A percentile compares a stretch with the other conserved stretches of the same genome.
Evolutionary conservation across 2,113 vertebrate species (phyloP).

Genomic region (Pteronura brasiliensis): DNA sequence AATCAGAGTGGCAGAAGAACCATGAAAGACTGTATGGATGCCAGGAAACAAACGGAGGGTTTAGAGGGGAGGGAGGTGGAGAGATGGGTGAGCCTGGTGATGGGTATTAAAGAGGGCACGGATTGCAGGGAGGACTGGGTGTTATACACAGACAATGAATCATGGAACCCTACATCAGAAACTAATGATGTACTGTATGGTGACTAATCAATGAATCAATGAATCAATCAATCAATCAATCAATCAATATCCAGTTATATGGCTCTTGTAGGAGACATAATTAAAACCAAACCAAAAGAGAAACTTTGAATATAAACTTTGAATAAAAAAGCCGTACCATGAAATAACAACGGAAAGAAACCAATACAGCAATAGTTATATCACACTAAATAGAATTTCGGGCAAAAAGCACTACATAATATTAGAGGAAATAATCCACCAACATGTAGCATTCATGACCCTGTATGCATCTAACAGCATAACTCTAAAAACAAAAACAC

Average conservation of each 20-base stretch:
- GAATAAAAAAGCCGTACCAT: neutral
- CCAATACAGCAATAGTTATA: neutral
- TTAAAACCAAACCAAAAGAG: slow-evolving; percentile 31
- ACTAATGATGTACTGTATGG: no score
- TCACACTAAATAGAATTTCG: neutral
- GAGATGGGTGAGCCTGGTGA: no score
- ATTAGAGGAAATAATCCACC: neutral
- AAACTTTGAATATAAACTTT: neutral
- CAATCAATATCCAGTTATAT: neutral
- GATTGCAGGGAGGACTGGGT: no score
- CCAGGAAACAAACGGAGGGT: no score
- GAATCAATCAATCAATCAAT: no score
- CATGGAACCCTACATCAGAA: no score
- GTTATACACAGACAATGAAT: no score
- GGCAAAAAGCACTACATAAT: neutral
- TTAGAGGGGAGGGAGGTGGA: no score
- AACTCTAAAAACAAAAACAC: neutral
- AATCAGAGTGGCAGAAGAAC: no score
- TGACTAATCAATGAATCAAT: no score
- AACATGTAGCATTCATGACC: neutral
- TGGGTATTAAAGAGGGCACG: no score
- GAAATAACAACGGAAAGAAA: neutral
- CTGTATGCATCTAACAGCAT: neutral
- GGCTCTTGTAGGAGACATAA: neutral
- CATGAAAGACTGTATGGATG: no score